These are phyloP conservation scores for Garrulus glandarius DNA, from an alignment of 2,797 vertebrate genomes.

Conservation along the genomic window DNA sequence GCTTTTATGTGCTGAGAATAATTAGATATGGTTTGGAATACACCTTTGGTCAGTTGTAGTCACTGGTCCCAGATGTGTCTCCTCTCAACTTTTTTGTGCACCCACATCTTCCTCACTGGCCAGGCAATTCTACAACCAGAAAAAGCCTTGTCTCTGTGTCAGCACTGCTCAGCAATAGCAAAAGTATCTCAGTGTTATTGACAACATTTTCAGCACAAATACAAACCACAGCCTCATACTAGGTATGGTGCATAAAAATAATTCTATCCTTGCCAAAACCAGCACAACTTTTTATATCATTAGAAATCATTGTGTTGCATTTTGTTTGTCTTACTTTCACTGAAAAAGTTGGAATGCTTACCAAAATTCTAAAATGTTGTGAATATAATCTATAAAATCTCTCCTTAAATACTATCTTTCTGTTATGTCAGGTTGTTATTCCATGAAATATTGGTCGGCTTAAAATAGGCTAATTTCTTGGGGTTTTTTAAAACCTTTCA, in stretches of 20 bases:
- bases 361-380: background rate
- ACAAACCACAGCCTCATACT: background rate
- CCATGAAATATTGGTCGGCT: no score
- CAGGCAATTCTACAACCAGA: background rate
- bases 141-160: background rate
- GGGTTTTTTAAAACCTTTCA: fast-evolving
- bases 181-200: background rate
- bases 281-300: background rate
- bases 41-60: background rate
- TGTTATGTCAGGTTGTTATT: background rate
- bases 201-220: background rate
- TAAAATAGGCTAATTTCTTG: background rate
- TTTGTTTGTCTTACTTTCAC: background rate
- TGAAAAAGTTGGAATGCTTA: background rate
- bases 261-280: background rate
- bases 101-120: fast-evolving
- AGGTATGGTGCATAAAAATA: background rate
- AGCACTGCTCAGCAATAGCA: background rate
- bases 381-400: background rate
- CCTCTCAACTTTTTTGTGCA: background rate
- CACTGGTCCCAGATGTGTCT: background rate
- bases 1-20: background rate
- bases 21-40: background rate
- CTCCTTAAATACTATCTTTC: background rate
- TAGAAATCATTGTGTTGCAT: background rate